A percentile compares a stretch with the other conserved stretches of the same genome.
Conservation (phyloP, 2,797 vertebrate genomes). For the Eleutherodactylus coqui region DNA sequence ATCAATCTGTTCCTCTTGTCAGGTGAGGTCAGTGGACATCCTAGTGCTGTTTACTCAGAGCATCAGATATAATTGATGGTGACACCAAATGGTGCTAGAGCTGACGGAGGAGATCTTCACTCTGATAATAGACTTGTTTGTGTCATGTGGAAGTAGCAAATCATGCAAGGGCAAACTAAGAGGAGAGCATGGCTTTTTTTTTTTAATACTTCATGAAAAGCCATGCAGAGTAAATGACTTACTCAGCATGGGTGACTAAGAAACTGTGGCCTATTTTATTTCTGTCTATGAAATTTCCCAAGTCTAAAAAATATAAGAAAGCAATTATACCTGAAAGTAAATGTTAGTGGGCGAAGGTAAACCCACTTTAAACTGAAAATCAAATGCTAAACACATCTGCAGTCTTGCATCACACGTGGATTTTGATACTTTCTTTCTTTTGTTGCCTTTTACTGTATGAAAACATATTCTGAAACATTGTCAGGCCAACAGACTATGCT, state of each 20-base stretch:
- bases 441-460: background rate
- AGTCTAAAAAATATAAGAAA: background rate
- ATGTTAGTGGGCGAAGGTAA: background rate
- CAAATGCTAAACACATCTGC: background rate
- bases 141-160: background rate
- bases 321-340: background rate
- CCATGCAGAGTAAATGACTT: background rate
- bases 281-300: background rate
- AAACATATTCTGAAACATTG: background rate
- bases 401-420: background rate
- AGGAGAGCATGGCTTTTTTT: background rate
- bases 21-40: slow-evolving; percentile 15
- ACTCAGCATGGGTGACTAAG: background rate
- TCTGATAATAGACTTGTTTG: background rate
- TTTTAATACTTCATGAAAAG: background rate
- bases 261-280: background rate
- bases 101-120: background rate
- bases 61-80: slow-evolving; percentile 17
- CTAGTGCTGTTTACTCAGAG: background rate
- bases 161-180: background rate
- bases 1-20: slow-evolving; percentile 20
- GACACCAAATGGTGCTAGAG: slow-evolving; percentile 15
- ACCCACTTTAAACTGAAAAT: background rate
- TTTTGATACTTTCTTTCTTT: background rate
- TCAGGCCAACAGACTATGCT: background rate